Base-by-base conservation (phyloP, 1,140 invertebrate species). In the Apis dorsata region DNA sequence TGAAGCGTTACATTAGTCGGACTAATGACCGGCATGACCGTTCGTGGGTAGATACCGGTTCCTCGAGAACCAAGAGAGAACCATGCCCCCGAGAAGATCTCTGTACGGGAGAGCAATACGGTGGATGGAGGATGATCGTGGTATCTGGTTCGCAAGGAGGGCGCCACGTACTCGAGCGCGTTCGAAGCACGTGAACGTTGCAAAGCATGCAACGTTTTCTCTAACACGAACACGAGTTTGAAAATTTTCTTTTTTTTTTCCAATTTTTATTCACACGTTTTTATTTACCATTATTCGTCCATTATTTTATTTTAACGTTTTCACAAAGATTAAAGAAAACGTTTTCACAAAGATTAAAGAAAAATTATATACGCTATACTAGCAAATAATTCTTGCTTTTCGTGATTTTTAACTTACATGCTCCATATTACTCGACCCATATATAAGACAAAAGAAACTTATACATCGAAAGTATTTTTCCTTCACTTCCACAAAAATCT, bases 21-120 rank as follows among this genome's bases (percentile, higher is more conserved):
- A 90, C 91, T 92, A 92, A 92, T 92, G 91, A 91, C 90, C 88
- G 91, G 91, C 91, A 92, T 88, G 90, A 90, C 89, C 88, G 87
- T 86, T 86, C 90, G 91, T 92, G 89, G 89, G 90, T 91, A 89
- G 90, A 92, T 92, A 92, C 90, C 91, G 91, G 90, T 91, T 91
- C 90, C 85, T 82, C 79, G 82, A 71, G 86, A 82, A 75, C 28
- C 69, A 49, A 79, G 71, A 66, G 65, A 49, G 81, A 75, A 81
- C 74, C 80, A 74, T 84, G 86, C 85, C 65, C 80, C 74, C 79
- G 62, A 80, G 83, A 65, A 77, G 84, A 85, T 84, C 69, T 83
- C 79, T 62, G 65, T 57, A 88, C 65, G 81, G 74, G 60, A 76
- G 66, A 83, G 79, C 81, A 74, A 76, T 71, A 76, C 80, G 53